These are phyloP conservation scores for Notodonta ziczac DNA, from an alignment of 2,888 invertebrate genomes.

Conservation along the genomic window DNA sequence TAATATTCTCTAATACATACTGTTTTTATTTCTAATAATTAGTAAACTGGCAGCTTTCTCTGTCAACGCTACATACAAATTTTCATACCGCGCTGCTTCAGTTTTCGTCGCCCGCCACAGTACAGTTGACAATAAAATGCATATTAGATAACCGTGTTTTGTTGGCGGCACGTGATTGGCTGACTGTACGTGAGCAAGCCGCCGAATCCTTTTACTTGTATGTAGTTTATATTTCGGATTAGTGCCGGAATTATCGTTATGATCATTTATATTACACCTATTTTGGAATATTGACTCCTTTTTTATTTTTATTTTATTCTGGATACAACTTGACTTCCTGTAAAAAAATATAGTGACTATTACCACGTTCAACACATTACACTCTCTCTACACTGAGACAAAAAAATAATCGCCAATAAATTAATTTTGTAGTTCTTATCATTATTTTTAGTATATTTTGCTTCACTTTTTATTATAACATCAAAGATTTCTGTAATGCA, in stretches of 20 bases:
- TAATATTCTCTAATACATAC: not conserved
- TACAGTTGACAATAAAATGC: conserved; percentile 77
- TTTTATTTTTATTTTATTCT: conserved; percentile 2
- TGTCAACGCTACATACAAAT: conserved; percentile 53
- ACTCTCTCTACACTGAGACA: too few species aligned
- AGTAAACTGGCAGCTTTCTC: conserved; percentile 24
- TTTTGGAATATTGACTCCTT: conserved; percentile 8
- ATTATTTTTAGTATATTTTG: too few species aligned
- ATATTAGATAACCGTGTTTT: conserved; percentile 82
- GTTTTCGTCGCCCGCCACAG: conserved; percentile 58
- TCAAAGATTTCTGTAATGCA: too few species aligned
- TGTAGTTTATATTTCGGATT: conserved; percentile 38
- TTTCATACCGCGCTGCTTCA: conserved; percentile 44
- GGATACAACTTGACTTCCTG: not conserved
- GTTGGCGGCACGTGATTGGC: conserved; percentile 77
- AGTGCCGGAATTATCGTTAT: conserved; percentile 31
- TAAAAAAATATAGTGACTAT: too few species aligned
- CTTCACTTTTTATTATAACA: too few species aligned
- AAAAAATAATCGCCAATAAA: too few species aligned
- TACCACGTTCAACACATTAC: too few species aligned
- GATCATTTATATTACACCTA: conserved; percentile 18
- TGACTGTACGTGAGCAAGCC: conserved; percentile 38
- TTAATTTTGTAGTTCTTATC: too few species aligned
- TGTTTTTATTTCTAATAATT: not conserved
- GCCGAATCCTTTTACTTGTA: conserved; percentile 38